Base-by-base conservation (phyloP, 2,797 vertebrate genomes). In the Coccyzus lansbergi region DNA sequence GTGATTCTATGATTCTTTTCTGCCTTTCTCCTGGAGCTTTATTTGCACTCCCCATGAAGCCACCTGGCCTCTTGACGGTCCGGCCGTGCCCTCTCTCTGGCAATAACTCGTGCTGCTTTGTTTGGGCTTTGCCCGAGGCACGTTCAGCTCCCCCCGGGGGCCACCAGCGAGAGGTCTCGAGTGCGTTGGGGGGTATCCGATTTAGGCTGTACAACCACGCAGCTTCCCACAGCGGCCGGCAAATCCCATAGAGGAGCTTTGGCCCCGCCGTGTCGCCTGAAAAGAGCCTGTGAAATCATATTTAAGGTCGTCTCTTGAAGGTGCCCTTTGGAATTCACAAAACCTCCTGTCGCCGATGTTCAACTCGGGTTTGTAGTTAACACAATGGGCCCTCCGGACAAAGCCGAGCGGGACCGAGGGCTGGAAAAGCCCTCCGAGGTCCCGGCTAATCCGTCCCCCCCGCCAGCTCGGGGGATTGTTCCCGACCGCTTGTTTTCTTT, bases 391-490 rank as follows among this genome's bases (percentile, higher is more conserved):
- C 83, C 40, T 38, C 38, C 12, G 48, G 46, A 95, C 90, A 94
- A 96, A 94, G 86, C 69, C 6, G 10, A 2, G 83, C 62, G 51
- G 94, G 94, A 95, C 80, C 20, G 4, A 21, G n/a, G 90, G 86
- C 83, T 93, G 92, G 94, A 96, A 96, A 94, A 95, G 86, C 83
- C 92, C 86, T 93, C 90, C 88, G 36, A 96, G 95, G 88, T 95
- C 94, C 86, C 24, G 4, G 79, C 92, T 96, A 96, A 96, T 96
- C 96, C 95, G 3, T 93, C 88, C 92, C 93, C 94, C 93, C 92
- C 8, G 42, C 95, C 90, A 83, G 92, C 74, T 44, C 2, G 5
- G 46, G 74, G 86, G 86, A 94, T 96, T 96, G 95, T 96, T 96
- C 92, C 92, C 28, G 1, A 88, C 90, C n/a, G 90, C 93, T 92